Percentiles rank a stretch among this genome's conserved stretches.
phyloP scores from a whole-genome alignment of 2,888 invertebrate genomes.

The Flabesymbios commensalis region DNA sequence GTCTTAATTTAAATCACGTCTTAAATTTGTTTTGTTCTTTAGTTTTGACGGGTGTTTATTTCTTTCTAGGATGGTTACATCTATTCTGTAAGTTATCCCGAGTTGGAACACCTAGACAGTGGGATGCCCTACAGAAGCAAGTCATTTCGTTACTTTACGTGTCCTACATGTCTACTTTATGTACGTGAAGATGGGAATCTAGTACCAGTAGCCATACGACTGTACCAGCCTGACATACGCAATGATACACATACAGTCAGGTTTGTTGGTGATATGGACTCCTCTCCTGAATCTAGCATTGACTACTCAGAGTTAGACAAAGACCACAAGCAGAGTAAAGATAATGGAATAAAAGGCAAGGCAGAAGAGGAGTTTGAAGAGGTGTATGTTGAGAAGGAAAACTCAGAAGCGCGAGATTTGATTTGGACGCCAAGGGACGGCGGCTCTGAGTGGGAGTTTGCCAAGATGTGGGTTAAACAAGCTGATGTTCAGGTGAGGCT shows the following conservation, averaged over 20 bases:
- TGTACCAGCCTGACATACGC: no score
- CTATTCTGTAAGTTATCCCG: slow-evolving; percentile 25
- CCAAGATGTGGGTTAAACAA: slow-evolving; percentile 33
- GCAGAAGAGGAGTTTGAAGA: no score
- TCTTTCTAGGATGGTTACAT: slow-evolving; percentile 21
- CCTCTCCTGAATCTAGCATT: no score
- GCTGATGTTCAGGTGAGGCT: slow-evolving; percentile 37
- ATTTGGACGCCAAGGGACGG: slow-evolving; percentile 20
- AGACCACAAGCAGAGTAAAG: no score
- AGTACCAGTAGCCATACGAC: slow-evolving; percentile 23
- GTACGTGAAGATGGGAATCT: slow-evolving; percentile 7
- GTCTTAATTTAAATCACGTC: no score
- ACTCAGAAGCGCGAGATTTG: not conserved
- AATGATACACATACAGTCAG: no score
- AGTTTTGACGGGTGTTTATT: no score
- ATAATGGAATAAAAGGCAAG: no score
- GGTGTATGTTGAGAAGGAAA: no score
- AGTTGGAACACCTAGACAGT: slow-evolving; percentile 13
- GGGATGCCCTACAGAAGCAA: slow-evolving; percentile 6
- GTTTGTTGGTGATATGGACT: no score
- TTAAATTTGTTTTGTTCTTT: no score
- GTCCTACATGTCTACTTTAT: slow-evolving; percentile 27
- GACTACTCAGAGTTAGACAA: no score
- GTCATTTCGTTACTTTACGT: slow-evolving; percentile 11
- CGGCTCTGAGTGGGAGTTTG: slow-evolving; percentile 24